Evolutionary conservation across 2,113 vertebrate genomes (phyloP).

Genomic region (Corvus moneduloides): DNA sequence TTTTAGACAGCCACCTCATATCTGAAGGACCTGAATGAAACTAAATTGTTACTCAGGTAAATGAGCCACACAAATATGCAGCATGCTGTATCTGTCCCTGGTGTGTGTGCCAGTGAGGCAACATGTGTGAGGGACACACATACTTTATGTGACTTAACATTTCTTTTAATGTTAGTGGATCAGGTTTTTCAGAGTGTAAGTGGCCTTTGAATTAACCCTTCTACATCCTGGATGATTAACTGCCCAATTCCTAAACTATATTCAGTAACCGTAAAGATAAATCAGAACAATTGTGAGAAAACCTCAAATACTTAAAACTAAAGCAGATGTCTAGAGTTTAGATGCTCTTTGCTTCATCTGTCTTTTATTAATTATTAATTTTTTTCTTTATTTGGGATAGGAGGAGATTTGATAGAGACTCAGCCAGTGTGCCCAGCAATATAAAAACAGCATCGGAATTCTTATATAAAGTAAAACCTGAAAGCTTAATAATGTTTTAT

Average conservation of each 20-base stretch:
- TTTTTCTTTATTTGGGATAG: neutral
- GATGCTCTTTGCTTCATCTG: neutral
- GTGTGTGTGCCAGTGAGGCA: neutral
- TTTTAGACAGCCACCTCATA: neutral
- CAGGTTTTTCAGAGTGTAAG: neutral
- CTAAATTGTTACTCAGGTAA: neutral
- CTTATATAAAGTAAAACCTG: neutral
- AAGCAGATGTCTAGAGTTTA: neutral
- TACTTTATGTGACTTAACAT: neutral
- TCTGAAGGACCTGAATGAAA: neutral
- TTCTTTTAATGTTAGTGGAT: neutral
- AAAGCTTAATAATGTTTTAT: neutral
- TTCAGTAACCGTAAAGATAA: neutral
- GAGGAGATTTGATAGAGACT: neutral
- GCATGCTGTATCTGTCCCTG: neutral
- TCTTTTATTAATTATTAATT: neutral
- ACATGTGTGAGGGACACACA: neutral
- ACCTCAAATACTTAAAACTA: neutral
- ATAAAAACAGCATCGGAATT: neutral
- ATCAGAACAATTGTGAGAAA: neutral
- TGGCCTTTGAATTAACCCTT: neutral
- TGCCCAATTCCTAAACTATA: neutral
- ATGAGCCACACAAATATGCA: neutral
- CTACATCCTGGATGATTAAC: neutral
- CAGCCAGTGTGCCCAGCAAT: neutral